Base-by-base conservation (phyloP, 2,113 vertebrate species). In the Litocranius walleri region DNA sequence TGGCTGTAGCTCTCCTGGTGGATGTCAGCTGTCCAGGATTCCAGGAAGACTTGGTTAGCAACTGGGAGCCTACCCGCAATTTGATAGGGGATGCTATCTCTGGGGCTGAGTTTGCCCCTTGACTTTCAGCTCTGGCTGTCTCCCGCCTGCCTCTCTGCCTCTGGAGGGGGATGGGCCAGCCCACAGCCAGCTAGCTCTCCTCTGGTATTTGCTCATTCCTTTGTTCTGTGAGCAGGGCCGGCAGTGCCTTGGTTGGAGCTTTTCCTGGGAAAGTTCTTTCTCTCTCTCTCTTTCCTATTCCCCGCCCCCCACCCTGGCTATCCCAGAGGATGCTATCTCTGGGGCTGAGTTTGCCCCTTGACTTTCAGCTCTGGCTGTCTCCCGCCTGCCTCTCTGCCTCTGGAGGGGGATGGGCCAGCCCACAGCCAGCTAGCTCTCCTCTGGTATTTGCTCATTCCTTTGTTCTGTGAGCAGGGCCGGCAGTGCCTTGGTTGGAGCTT, bases 261-360 rank as follows among this genome's bases (percentile, higher is more conserved):
- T 71, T 71, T 71, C 19, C 17, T 71, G n/a, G n/a, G 19, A 36
- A 36, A 36, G 9, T 71, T 71, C n/a, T 71, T 36, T 71, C n/a
- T 71, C 17, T 67, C 33, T 67, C 61, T 62, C 62, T 21, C n/a
- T 36, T 30, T 52, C 50, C 33, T 16, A 17, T 19, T 3, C 3
- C 2, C 33, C 16, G 0, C 3, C 2, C 8, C 16, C 33, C 16
- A 0, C 17, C 0, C n/a, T 1, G 2, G 64, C 64, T 71, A 71
- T 71, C 64, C 64, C 64, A 36, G 9, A n/a, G n/a, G 67, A 71
- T 40, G 10, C 67, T 36, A 11, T 71, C n/a, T 71, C 67, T 71
- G n/a, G 10, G n/a, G n/a, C 67, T 21, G n/a, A 71, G 19, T 71
- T 71, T 71, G 67, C 19, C n/a, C 5, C 19, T 36, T 71, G n/a